Evolutionary conservation across 2,797 vertebrate genomes (phyloP).

Genomic region (Limosa lapponica): DNA sequence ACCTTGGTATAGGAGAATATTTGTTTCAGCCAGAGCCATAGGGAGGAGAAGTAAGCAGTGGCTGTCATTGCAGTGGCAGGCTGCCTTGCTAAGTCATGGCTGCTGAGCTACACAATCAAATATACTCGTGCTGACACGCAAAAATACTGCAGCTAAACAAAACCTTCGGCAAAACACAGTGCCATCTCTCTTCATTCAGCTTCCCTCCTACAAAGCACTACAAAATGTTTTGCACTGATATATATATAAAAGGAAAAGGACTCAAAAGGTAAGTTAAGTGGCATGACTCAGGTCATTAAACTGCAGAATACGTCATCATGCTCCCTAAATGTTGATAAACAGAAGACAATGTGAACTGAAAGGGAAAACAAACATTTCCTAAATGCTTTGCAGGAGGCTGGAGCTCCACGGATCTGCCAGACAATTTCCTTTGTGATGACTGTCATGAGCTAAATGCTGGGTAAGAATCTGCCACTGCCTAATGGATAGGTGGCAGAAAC

Average conservation of each 20-base stretch:
- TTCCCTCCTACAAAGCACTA: not conserved
- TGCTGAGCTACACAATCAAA: not conserved
- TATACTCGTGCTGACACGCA: slow-evolving; percentile 14
- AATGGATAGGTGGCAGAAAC: not conserved
- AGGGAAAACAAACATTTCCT: not conserved
- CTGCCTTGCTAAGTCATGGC: slow-evolving; percentile 34
- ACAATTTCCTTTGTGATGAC: not conserved
- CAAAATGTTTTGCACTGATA: not conserved
- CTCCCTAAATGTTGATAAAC: not conserved
- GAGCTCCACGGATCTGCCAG: not conserved
- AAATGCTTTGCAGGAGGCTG: not conserved
- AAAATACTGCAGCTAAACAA: slow-evolving; percentile 34
- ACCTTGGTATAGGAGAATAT: not conserved
- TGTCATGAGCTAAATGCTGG: not conserved
- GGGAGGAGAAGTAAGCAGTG: not conserved
- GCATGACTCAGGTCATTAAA: slow-evolving; percentile 11
- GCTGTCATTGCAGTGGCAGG: not conserved
- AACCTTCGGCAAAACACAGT: not conserved
- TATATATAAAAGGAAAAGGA: not conserved
- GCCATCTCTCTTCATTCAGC: not conserved
- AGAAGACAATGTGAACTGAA: not conserved
- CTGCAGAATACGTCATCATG: not conserved
- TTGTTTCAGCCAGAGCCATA: slow-evolving; percentile 7
- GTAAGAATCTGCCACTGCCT: not conserved
- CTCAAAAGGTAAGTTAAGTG: not conserved